These are phyloP conservation scores for Tenthredo amoena DNA, from an alignment of 2,888 invertebrate species.

Conservation along the genomic window DNA sequence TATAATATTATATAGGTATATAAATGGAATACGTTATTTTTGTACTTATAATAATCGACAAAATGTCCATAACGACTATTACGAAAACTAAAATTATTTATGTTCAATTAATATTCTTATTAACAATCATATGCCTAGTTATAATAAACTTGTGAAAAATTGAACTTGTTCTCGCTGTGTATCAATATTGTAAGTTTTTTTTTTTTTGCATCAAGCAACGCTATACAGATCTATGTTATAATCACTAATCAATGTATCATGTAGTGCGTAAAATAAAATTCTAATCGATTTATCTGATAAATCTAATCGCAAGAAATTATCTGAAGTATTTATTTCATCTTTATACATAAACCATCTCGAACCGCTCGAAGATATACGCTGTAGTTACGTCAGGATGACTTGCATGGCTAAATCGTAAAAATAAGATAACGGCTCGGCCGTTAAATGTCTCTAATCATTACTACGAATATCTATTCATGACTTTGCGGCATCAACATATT, in stretches of 20 bases:
- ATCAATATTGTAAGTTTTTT: background rate
- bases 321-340: too few relatives aligned
- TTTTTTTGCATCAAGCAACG: background rate
- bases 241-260: too few relatives aligned
- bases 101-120: background rate
- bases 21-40: conserved; percentile 29
- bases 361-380: too few relatives aligned
- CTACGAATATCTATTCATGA: background rate
- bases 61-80: background rate
- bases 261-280: background rate
- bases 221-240: background rate
- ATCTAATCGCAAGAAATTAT: too few relatives aligned
- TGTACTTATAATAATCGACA: conserved; percentile 21
- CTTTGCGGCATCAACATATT: background rate
- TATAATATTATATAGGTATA: conserved; percentile 8
- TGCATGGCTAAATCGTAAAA: background rate
- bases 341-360: too few relatives aligned
- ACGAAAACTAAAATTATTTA: background rate
- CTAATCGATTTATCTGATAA: too few relatives aligned
- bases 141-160: background rate
- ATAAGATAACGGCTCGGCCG: background rate
- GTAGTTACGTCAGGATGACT: background rate
- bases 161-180: background rate
- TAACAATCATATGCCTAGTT: background rate
- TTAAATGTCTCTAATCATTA: background rate